Evolutionary conservation across 2,888 invertebrate species (phyloP).

Genomic region (Troides oblongomaculatus): DNA sequence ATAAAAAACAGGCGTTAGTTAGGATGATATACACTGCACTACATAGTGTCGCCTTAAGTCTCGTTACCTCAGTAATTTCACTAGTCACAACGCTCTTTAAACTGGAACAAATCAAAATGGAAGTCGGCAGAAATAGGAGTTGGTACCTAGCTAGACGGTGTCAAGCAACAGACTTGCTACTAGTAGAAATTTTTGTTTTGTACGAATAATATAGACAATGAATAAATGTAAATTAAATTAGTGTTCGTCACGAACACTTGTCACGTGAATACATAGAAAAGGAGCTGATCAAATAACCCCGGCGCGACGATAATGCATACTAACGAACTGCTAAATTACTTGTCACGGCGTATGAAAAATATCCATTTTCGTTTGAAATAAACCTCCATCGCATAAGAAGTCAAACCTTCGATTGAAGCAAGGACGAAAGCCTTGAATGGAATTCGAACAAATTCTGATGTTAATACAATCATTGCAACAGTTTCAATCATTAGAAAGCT

Average conservation of each 20-base stretch:
- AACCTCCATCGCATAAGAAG: not conserved
- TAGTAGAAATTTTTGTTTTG: not conserved
- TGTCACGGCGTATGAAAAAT: slow-evolving; percentile 18
- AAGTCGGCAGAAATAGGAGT: no score
- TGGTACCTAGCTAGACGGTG: no score
- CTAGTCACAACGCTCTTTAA: no score
- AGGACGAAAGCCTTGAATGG: slow-evolving; percentile 12
- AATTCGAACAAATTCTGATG: slow-evolving; percentile 15
- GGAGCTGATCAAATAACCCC: slow-evolving; percentile 16
- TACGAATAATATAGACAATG: slow-evolving; percentile 5
- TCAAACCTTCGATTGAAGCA: slow-evolving; percentile 12
- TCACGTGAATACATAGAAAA: slow-evolving; percentile 11
- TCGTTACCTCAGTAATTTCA: no score
- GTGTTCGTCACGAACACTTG: slow-evolving; percentile 11
- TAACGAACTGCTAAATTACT: slow-evolving; percentile 21
- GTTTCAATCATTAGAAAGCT: not conserved
- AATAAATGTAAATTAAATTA: slow-evolving; percentile 12
- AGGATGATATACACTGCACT: no score
- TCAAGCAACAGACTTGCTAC: not conserved
- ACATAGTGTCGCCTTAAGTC: no score
- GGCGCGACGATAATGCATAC: slow-evolving; percentile 7
- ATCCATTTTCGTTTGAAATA: not conserved
- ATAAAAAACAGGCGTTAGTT: no score
- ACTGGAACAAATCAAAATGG: no score
- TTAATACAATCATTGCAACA: slow-evolving; percentile 10